These are phyloP conservation scores for Melanotaenia trifasciata DNA, from an alignment of 2,797 vertebrate genomes.

Conservation along the genomic window DNA sequence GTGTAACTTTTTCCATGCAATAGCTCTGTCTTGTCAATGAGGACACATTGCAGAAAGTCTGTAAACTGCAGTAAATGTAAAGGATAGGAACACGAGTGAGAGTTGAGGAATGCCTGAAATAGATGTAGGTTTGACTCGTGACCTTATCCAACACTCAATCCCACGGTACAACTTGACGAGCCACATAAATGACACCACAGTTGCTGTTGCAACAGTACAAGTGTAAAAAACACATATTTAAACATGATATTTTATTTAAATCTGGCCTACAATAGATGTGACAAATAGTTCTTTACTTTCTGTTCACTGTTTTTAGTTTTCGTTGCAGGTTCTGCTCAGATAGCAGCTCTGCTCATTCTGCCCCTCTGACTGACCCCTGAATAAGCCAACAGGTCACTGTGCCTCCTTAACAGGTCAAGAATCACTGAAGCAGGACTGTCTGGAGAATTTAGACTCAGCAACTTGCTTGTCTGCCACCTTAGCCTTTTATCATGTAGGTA, in stretches of 20 bases:
- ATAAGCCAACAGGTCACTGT: slow-evolving; percentile 31
- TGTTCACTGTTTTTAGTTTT: slow-evolving; percentile 8
- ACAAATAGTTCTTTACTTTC: not conserved
- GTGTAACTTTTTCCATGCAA: not conserved
- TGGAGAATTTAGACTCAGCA: slow-evolving; percentile 14
- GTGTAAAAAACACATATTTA: not conserved
- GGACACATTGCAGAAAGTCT: slow-evolving; percentile 7
- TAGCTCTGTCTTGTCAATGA: not conserved
- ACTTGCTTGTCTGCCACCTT: slow-evolving; percentile 22
- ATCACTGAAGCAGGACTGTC: slow-evolving; percentile 21
- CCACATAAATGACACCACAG: slow-evolving; percentile 1
- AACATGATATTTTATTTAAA: not conserved
- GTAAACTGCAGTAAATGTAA: slow-evolving; percentile 31
- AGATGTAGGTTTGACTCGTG: slow-evolving; percentile 49
- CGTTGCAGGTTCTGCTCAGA: slow-evolving; percentile 20
- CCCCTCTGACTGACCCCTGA: slow-evolving; percentile 43
- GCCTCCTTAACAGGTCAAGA: slow-evolving; percentile 60
- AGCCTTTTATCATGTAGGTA: not conserved
- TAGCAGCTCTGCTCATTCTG: slow-evolving; percentile 10
- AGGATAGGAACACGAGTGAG: slow-evolving; percentile 34
- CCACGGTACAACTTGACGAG: slow-evolving; percentile 33
- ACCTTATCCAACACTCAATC: slow-evolving; percentile 46
- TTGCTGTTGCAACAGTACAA: not conserved
- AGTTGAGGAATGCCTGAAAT: slow-evolving; percentile 43
- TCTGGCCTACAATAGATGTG: not conserved